Percentiles rank a stretch among this genome's conserved stretches.
phyloP scores from a whole-genome alignment of 2,888 invertebrate species.

The Steinernema hermaphroditum region DNA sequence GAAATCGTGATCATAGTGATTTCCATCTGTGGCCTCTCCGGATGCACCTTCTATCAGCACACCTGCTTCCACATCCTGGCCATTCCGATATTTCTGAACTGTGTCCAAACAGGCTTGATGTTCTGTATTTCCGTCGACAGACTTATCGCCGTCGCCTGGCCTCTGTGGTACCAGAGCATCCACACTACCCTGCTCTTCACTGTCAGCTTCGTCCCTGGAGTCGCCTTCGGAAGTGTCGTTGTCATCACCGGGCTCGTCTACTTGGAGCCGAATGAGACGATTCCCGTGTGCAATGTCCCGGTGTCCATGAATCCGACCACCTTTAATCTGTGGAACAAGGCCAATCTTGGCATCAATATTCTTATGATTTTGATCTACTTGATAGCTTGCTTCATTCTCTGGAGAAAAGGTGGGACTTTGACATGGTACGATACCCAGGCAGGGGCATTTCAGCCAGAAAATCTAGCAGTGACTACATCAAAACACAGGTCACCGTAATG shows the following conservation, averaged over 20 bases:
- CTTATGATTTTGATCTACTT: not conserved
- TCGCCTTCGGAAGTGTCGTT: not conserved
- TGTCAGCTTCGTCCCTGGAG: conserved; percentile 15
- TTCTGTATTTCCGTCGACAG: conserved; percentile 5
- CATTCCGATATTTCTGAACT: conserved; percentile 14
- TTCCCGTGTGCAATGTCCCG: conserved; percentile 8
- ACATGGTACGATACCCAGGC: not conserved
- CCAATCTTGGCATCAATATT: not conserved
- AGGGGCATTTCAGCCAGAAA: not conserved
- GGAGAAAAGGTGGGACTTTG: not conserved
- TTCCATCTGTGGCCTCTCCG: not conserved
- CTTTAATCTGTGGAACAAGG: conserved; percentile 1
- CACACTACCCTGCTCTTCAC: not conserved
- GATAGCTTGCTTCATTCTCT: not conserved
- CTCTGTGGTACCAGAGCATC: not conserved
- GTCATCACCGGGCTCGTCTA: not conserved
- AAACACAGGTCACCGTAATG: conserved; percentile 7
- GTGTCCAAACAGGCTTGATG: conserved; percentile 13
- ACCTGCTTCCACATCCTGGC: conserved; percentile 4
- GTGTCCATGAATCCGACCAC: not conserved
- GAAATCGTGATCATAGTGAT: conserved; percentile 3
- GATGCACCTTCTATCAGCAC: not conserved
- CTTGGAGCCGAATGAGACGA: not conserved
- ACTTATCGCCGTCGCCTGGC: not conserved
- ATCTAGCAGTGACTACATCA: not conserved